These are phyloP conservation scores for Onychomys leucogaster DNA, from an alignment of 2,797 vertebrate species.

Conservation along the genomic window DNA sequence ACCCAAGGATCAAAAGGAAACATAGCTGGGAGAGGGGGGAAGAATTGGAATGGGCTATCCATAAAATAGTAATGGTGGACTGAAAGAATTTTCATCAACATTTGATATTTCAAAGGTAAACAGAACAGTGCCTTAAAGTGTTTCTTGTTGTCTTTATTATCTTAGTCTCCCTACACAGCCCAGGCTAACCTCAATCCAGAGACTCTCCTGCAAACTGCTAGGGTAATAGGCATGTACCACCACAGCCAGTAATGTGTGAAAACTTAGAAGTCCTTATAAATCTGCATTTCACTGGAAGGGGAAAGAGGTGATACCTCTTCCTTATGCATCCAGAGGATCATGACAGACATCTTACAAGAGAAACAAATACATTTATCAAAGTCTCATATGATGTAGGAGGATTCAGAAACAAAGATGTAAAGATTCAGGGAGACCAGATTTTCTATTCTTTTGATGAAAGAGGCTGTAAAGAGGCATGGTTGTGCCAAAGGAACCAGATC, in stretches of 20 bases:
- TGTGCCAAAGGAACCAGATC: background rate
- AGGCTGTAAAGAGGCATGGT: background rate
- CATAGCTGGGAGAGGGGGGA: background rate
- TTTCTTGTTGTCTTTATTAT: background rate
- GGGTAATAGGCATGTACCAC: background rate
- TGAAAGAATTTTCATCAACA: background rate
- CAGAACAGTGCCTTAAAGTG: background rate
- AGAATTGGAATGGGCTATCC: background rate
- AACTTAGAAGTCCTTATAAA: slow-evolving; percentile 5
- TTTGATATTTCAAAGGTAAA: background rate
- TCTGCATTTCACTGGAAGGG: background rate
- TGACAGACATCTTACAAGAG: background rate
- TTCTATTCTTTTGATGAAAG: background rate
- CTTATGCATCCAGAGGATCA: background rate
- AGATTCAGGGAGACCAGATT: background rate
- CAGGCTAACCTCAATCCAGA: background rate
- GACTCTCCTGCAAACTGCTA: background rate
- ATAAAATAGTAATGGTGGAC: slow-evolving; percentile 2
- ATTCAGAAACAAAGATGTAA: background rate
- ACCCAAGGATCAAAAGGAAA: slow-evolving; percentile 32
- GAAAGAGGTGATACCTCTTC: background rate
- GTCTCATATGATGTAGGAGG: background rate
- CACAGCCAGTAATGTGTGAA: background rate
- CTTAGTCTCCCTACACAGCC: background rate
- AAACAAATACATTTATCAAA: background rate